phyloP scores from a whole-genome alignment of 2,797 vertebrate species.

The Diplodus sargus region DNA sequence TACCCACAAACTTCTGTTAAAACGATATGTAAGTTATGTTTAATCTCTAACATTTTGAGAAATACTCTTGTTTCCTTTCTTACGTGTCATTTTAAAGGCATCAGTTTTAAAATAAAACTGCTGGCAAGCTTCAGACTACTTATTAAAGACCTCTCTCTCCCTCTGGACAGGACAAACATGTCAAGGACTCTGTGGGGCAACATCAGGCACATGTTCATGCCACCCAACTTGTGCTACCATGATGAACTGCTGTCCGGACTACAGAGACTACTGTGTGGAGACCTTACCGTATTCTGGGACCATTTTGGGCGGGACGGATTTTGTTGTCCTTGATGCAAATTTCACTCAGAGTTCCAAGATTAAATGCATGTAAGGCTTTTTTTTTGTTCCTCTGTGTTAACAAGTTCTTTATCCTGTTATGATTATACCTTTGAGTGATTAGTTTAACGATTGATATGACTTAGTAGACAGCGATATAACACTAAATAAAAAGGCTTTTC shows the following conservation, averaged over 20 bases:
- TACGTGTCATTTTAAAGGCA: too few relatives aligned
- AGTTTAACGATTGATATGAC: too few relatives aligned
- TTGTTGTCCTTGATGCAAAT: constrained; percentile 79
- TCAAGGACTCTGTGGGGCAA: constrained; percentile 82
- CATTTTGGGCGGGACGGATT: constrained; percentile 90
- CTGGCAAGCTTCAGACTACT: background rate
- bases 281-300: constrained; percentile 90
- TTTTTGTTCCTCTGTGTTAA: background rate
- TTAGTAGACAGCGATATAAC: background rate
- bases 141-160: background rate
- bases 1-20: background rate
- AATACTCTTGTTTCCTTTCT: background rate
- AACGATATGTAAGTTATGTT: background rate
- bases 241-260: constrained; percentile 87
- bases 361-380: constrained; percentile 86
- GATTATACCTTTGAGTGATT: background rate
- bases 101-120: too few relatives aligned
- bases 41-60: background rate
- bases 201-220: constrained; percentile 87
- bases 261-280: constrained; percentile 86
- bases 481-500: background rate
- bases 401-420: background rate
- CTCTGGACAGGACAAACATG: constrained; percentile 85
- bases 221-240: constrained; percentile 87
- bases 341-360: constrained; percentile 70